Percentiles rank a stretch among this genome's conserved stretches.
Conservation (phyloP, 2,113 vertebrate genomes). For the Tetrax tetrax region DNA sequence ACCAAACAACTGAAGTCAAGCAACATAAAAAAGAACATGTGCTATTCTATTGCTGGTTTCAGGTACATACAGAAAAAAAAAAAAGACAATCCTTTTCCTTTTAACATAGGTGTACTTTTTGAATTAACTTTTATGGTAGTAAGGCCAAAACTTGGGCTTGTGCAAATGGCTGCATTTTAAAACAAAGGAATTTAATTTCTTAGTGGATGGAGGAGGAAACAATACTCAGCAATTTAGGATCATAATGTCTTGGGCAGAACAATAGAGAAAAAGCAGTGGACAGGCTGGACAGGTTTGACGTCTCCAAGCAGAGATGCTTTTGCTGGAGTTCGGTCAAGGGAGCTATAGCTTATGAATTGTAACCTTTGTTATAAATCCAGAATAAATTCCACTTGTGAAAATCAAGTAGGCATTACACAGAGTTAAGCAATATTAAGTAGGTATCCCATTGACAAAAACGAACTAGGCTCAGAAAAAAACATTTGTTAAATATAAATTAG, state of each 20-base stretch:
- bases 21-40: background rate
- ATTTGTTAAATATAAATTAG: constrained; percentile 46
- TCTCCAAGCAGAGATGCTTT: background rate
- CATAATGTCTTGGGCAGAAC: background rate
- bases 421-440: constrained; percentile 6
- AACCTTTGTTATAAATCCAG: background rate
- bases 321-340: background rate
- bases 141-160: background rate
- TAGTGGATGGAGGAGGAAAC: background rate
- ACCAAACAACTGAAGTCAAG: background rate
- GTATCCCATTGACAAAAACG: background rate
- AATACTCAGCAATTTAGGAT: background rate
- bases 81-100: background rate
- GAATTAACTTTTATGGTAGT: background rate
- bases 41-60: background rate
- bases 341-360: background rate
- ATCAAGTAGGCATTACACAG: constrained; percentile 6
- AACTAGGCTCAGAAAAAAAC: background rate
- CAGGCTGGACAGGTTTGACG: background rate
- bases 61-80: background rate
- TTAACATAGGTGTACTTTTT: background rate
- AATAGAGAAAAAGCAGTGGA: background rate
- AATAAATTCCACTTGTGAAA: background rate
- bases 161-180: background rate
- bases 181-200: background rate